These are phyloP conservation scores for Rhaphigaster nebulosa DNA, from an alignment of 2,888 invertebrate genomes.

Conservation along the genomic window DNA sequence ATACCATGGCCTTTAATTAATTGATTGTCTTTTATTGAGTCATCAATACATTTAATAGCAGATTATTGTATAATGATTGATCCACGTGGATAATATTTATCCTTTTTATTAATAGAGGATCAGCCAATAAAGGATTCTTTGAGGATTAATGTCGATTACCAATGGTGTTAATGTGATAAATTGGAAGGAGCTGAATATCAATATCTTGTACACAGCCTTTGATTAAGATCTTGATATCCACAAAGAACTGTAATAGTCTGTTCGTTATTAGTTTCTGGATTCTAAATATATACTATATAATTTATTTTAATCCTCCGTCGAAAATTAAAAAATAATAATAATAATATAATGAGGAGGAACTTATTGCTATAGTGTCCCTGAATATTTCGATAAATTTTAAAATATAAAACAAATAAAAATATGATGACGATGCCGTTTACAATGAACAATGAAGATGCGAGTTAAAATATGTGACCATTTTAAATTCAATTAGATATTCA, in stretches of 20 bases:
- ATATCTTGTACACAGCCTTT: no score
- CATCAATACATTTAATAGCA: background rate
- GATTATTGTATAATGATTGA: background rate
- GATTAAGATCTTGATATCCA: no score
- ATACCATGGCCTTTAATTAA: background rate
- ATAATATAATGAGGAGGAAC: no score
- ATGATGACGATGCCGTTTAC: background rate
- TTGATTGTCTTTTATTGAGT: conserved; percentile 1
- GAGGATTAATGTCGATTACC: background rate
- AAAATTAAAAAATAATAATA: no score
- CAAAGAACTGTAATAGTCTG: no score
- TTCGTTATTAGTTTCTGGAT: no score
- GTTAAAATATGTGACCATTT: background rate
- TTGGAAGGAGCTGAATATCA: no score
- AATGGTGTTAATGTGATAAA: background rate
- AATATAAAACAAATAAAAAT: background rate
- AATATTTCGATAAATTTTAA: background rate
- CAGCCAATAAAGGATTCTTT: background rate
- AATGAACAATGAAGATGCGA: background rate
- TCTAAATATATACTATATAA: no score
- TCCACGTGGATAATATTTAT: background rate
- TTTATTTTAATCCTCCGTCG: no score
- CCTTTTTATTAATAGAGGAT: background rate
- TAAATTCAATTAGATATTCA: background rate
- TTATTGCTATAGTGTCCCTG: background rate